Base-by-base conservation (phyloP, 2,888 invertebrate species). In the Andrena hattorfiana region DNA sequence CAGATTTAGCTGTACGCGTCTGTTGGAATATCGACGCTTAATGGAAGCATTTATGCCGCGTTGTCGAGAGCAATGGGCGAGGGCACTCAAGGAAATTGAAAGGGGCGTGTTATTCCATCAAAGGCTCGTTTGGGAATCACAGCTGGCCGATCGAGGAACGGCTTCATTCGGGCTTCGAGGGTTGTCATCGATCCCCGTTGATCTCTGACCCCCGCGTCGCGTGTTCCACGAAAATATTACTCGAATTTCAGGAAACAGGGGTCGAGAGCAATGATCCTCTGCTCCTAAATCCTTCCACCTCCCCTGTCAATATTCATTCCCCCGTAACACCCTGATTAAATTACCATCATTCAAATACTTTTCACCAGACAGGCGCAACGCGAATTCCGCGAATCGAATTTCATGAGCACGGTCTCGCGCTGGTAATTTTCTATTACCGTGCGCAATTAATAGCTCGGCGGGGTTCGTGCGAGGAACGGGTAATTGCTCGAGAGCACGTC, bases 1-100 rank as follows among this genome's bases (percentile, higher is more conserved):
- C 66, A 35, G 78, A 77, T 62, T 79, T 62, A 66, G 66, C 59
- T 60, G 67, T 79, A 79, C 66, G 16, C 35, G 70, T 54, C 77
- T 71, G 71, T 80, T 77, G 70, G 70, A 64, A 66, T 54, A 77
- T 80, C 60, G 78, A 35, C 72, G 32, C 23, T 30, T 79, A 79
- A 73, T 72, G 79, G 67, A 72, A 60, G n/a, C 66, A 54, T 77
- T 42, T 26, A 10, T 3, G 59, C 16, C 23, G 13, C 30, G 20
- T 73, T 73, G 48, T 32, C 80, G 51, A 81, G 75, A 75, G 59
- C 59, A 73, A 64, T 42, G 56, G 56, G 35, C 81, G 63, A 75
- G 56, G 66, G 79, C 86, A 88, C 88, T 87, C 78, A 82, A 77
- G 86, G 68, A 86, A 81, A 87, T 87, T 88, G 84, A 86, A 81